Percentiles rank a stretch among this genome's conserved stretches.
Evolutionary conservation across 2,888 invertebrate genomes (phyloP).

Genomic region (Drosophila antonietae): DNA sequence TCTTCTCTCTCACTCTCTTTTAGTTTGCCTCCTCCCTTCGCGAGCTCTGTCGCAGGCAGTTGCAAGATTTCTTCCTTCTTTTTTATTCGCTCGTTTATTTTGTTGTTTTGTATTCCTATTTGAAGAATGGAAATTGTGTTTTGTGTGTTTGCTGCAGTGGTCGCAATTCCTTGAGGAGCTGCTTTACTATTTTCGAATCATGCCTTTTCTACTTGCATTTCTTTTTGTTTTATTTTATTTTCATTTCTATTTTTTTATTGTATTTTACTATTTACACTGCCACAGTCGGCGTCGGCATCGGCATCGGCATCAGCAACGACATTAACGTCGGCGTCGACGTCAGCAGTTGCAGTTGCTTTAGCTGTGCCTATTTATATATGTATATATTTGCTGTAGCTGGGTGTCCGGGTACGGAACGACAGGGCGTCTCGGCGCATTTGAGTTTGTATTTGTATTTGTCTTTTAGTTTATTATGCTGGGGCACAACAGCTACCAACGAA

Average conservation of each 20-base stretch:
- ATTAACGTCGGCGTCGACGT: slow-evolving; percentile 58
- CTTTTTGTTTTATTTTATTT: slow-evolving; percentile 56
- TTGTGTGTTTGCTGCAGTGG: slow-evolving; percentile 78
- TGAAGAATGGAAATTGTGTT: slow-evolving; percentile 81
- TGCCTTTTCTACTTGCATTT: slow-evolving; percentile 28
- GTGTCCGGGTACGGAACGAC: slow-evolving; percentile 34
- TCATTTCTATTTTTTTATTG: slow-evolving; percentile 55
- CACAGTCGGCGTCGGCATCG: slow-evolving; percentile 69
- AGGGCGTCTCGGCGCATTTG: slow-evolving; percentile 52
- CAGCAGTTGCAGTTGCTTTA: slow-evolving; percentile 61
- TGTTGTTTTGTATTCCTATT: slow-evolving; percentile 53
- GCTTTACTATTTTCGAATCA: slow-evolving; percentile 41
- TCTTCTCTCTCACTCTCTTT: background rate
- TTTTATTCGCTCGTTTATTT: slow-evolving; percentile 20
- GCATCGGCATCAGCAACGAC: slow-evolving; percentile 51
- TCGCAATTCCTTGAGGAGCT: slow-evolving; percentile 66
- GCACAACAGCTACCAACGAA: slow-evolving; percentile 48
- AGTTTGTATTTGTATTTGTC: slow-evolving; percentile 72
- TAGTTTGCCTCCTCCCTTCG: background rate
- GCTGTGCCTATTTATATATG: slow-evolving; percentile 73
- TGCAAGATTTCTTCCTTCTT: slow-evolving; percentile 49
- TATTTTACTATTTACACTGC: slow-evolving; percentile 76
- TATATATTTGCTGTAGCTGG: slow-evolving; percentile 35
- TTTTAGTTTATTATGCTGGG: slow-evolving; percentile 76
- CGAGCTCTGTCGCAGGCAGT: slow-evolving; percentile 69